These are phyloP conservation scores for Uropsilus gracilis DNA, from an alignment of 2,113 vertebrate species.

Conservation along the genomic window DNA sequence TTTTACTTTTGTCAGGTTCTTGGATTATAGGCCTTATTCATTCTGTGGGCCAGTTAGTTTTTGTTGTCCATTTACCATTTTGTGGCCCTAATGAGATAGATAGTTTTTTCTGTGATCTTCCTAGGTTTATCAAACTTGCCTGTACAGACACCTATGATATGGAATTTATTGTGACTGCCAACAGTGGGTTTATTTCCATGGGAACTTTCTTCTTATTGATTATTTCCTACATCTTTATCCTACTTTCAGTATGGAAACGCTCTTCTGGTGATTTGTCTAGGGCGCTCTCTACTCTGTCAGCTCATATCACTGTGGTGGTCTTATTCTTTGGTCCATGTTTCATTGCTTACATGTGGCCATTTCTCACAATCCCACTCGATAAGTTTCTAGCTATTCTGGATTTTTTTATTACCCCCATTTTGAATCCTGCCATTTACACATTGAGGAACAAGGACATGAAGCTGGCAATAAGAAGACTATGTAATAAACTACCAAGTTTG, in stretches of 20 bases:
- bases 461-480: slow-evolving; percentile 42
- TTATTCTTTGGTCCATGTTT: slow-evolving; percentile 64
- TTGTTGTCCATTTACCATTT: slow-evolving; percentile 29
- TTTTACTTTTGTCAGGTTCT: neutral
- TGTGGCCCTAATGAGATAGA: slow-evolving; percentile 53
- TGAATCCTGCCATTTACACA: slow-evolving; percentile 70
- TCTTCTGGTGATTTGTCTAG: slow-evolving; percentile 32
- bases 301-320: slow-evolving; percentile 60
- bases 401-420: slow-evolving; percentile 54
- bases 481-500: neutral
- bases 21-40: slow-evolving; percentile 34
- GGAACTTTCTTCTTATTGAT: slow-evolving; percentile 65
- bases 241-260: slow-evolving; percentile 56
- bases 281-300: slow-evolving; percentile 72
- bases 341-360: slow-evolving; percentile 58
- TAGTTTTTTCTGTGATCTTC: slow-evolving; percentile 58
- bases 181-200: slow-evolving; percentile 71
- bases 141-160: slow-evolving; percentile 23
- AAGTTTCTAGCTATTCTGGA: slow-evolving; percentile 70
- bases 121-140: slow-evolving; percentile 59
- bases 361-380: slow-evolving; percentile 2
- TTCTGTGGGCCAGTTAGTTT: neutral
- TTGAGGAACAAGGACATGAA: slow-evolving; percentile 69
- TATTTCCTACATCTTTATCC: slow-evolving; percentile 70
- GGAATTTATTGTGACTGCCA: slow-evolving; percentile 71